Evolutionary conservation across 2,797 vertebrate genomes (phyloP), one percentile per base, ranked within the genome.

Genomic region (Mormyrops boulengeri): DNA sequence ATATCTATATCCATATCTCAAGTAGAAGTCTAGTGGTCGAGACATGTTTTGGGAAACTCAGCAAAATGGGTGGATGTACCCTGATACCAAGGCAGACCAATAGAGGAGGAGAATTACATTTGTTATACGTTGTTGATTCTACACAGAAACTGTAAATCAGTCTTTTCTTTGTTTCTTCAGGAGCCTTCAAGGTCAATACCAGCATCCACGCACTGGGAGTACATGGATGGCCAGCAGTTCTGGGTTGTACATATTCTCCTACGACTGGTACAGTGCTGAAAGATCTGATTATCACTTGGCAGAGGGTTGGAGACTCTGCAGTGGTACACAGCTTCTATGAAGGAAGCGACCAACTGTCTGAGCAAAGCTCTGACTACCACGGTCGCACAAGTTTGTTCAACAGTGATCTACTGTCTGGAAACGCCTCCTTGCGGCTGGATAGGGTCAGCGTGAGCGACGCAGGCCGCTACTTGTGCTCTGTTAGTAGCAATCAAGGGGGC

Each of bases 241-340:
- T 92, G 60, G 38, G 44, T 9, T 92, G 92, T 52, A 26, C 62
- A 30, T 92, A 90, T 55, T 30, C 89, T 30, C 30, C 73, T 8
- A 84, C 14, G 11, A 22, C 30, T 8, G 30, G 6, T 2, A 55
- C 26, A 0, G 11, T 1, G 19, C 52, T 89, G 9, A 53, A 60
- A 0, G 55, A 87, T 69, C 57, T 91, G 44, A 60, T 92, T 4
- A 82, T 92, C 11, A 92, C 89, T 1, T 92, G 92, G 92, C 91
- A 92, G 89, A 88, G 87, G 53, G 57, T 19, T 1, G 47, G 52
- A 0, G 85, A 85, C 44, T 34, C 4, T 2, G 30, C 84, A 2
- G 91, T 92, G 22, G 82, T 92, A 17, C 92, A 92, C 89, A 91
- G 90, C 60, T 92, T 88, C 87, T 91, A 91, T 86, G 55, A 84